Base-by-base conservation (phyloP, 2,888 invertebrate species). In the Sthenelais limicola region DNA sequence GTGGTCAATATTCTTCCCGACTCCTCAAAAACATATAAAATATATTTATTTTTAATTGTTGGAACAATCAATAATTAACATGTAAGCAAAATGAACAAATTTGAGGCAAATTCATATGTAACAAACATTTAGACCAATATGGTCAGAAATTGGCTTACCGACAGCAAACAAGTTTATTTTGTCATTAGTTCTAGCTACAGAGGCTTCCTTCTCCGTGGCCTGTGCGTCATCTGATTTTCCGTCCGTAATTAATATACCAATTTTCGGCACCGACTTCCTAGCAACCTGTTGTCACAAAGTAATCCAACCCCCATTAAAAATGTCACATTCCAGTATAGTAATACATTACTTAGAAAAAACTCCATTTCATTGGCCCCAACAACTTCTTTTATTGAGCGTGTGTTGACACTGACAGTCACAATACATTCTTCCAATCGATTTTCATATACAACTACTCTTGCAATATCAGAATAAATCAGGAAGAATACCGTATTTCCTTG, bases 211-310 rank as follows among this genome's bases (percentile, higher is more conserved):
- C 35, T 56, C 56, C 24, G 70, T 70, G 3, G 54, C 70, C 21
- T 70, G 33, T 28, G 38, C 38, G 3, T 38, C 38, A 21, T 70
- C 51, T 3, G 70, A 54, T 24, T 48, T 52, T 9, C 70, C 70
- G 30, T 70, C 70, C 1, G 70, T 70, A 30, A 70, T 70, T 5
- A 70, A 48, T 9, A 70, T 35, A 2, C 28, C 70, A n/a, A 47
- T 54, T 18, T 35, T 54, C 1, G 70, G 54, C n/a, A 70, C 56
- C 21, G 28, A 43, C 21, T 18, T 4, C 18, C 56, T n/a, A 5
- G 56, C 3, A 12, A 9, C 58, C 70, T 70, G 28, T 1, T 26
- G 30, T n/a, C 7, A 56, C 7, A 21, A 56, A 9, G 26, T 15
- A 43, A 43, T 18, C 47, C 47, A 43, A 18, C 12, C 12, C 12